Percentiles rank a stretch among this genome's conserved stretches.
phyloP scores from a whole-genome alignment of 2,797 vertebrate species.

The Aldrovandia affinis region DNA sequence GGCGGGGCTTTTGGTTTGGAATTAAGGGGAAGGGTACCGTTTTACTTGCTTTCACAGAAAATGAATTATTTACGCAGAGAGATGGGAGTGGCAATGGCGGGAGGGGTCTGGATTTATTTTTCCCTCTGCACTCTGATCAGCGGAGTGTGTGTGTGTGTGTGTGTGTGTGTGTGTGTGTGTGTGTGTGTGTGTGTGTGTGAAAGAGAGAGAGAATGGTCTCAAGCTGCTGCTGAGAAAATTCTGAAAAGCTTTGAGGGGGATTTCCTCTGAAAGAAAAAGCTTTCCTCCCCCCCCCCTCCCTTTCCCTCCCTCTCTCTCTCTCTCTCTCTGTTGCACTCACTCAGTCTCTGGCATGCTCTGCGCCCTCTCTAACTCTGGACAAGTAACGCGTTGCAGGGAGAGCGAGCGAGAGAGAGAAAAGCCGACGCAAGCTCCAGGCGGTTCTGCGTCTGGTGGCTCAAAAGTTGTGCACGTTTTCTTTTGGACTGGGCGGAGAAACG shows the following conservation, averaged over 20 bases:
- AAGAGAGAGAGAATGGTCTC: slow-evolving; percentile 51
- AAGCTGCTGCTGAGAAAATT: slow-evolving; percentile 58
- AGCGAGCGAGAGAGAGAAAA: no score
- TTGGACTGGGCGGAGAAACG: slow-evolving; percentile 40
- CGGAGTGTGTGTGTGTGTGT: not conserved
- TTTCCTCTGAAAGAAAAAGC: slow-evolving; percentile 79
- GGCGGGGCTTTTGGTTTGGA: not conserved
- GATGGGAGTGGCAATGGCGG: not conserved
- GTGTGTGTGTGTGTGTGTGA: slow-evolving; percentile 18
- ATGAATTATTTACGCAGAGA: not conserved
- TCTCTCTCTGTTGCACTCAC: slow-evolving; percentile 25
- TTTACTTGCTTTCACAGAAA: slow-evolving; percentile 2
- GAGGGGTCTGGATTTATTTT: slow-evolving; percentile 2
- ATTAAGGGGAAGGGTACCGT: not conserved
- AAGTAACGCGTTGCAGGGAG: slow-evolving; percentile 55
- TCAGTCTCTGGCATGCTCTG: slow-evolving; percentile 38
- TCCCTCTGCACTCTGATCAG: slow-evolving; percentile 1
- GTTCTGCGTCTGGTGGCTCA: slow-evolving; percentile 45
- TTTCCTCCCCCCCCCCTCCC: not conserved
- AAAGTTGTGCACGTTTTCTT: slow-evolving; percentile 34
- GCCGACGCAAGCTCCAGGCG: slow-evolving; percentile 61
- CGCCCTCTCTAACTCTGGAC: slow-evolving; percentile 31
- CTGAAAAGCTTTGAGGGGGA: slow-evolving; percentile 78
- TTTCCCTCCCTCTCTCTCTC: slow-evolving; percentile 34
- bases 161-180: slow-evolving; percentile 41